phyloP scores from a whole-genome alignment of 2,888 invertebrate species.

The Tuta absoluta region DNA sequence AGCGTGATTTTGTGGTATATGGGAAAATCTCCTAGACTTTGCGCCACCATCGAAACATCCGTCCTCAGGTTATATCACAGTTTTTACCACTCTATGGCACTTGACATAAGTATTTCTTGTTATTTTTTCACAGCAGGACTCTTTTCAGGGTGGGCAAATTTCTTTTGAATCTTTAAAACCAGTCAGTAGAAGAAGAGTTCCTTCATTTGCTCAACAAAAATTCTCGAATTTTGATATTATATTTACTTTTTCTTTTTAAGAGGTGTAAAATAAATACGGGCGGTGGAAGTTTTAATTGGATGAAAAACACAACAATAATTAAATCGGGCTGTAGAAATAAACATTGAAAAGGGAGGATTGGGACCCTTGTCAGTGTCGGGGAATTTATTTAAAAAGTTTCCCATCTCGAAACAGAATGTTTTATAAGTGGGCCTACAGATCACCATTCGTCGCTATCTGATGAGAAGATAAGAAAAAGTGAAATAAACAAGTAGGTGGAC shows the following conservation, averaged over 20 bases:
- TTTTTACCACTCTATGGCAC: too few relatives aligned
- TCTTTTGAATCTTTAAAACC: too few relatives aligned
- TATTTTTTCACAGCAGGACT: too few relatives aligned
- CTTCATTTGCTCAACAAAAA: neutral
- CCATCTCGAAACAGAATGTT: conserved; percentile 35
- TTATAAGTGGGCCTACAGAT: conserved; percentile 27
- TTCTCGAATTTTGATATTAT: neutral
- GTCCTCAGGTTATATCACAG: too few relatives aligned
- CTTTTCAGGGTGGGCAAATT: too few relatives aligned
- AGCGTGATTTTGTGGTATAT: too few relatives aligned
- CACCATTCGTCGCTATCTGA: conserved; percentile 16
- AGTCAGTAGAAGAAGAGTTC: too few relatives aligned
- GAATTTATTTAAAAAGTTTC: conserved; percentile 73
- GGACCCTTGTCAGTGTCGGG: conserved; percentile 58
- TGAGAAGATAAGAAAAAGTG: conserved; percentile 9
- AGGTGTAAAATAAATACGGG: conserved; percentile 31
- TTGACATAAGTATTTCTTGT: too few relatives aligned
- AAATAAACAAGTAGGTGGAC: neutral
- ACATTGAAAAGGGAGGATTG: conserved; percentile 55
- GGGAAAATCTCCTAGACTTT: too few relatives aligned
- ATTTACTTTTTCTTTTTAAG: neutral
- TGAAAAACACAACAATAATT: conserved; percentile 45
- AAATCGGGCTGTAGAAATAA: conserved; percentile 45
- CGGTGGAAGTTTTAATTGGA: conserved; percentile 42
- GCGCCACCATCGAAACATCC: too few relatives aligned